Base-by-base conservation (phyloP, 2,113 vertebrate genomes). In the Dascyllus trimaculatus region DNA sequence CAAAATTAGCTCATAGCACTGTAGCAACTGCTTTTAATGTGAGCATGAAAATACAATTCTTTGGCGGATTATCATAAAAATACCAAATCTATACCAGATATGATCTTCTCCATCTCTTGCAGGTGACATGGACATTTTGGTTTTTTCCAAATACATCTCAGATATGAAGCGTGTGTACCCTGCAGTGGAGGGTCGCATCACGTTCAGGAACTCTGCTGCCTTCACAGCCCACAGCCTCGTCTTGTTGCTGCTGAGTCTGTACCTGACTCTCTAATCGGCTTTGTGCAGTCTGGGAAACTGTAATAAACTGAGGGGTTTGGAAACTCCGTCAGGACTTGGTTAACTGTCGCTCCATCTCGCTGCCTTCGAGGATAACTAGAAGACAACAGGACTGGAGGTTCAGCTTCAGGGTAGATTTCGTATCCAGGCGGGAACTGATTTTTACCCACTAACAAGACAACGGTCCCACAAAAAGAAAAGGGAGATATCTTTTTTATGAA, bases 131-230 rank as follows among this genome's bases (percentile, higher is more conserved):
- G 96, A 97, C 65, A 46, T 93, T 70, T 80, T 86, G 0, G 93
- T 97, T 35, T 86, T 97, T 69, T 93, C 94, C 62, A 90, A 86
- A 69, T 97, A 96, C 75, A 95, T 98, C 71, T 85, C 56, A 25
- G 93, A 92, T 78, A 95, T 95, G 95, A 90, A 91, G 87, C 88
- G 65, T 11, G 86, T 96, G 80, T 96, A 94, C 80, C 94, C 96
- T 75, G 92, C 94, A 25, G 88, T 96, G 77, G 95, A 96, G 93
- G 95, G 96, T 0, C 94, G 95, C 75, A 94, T 96, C 72, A 94
- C 61, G 21, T 95, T 97, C 93, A 96, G 93, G 73, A 89, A 71
- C 69, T 82, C 68, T 0, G 85, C 59, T 1, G 24, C 29, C 17
- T 7, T 69, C 11, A 21, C 51, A 25, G 21, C 75, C 25, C 89